Evolutionary conservation across 2,113 vertebrate species (phyloP).

Genomic region (Limnothrissa miodon): DNA sequence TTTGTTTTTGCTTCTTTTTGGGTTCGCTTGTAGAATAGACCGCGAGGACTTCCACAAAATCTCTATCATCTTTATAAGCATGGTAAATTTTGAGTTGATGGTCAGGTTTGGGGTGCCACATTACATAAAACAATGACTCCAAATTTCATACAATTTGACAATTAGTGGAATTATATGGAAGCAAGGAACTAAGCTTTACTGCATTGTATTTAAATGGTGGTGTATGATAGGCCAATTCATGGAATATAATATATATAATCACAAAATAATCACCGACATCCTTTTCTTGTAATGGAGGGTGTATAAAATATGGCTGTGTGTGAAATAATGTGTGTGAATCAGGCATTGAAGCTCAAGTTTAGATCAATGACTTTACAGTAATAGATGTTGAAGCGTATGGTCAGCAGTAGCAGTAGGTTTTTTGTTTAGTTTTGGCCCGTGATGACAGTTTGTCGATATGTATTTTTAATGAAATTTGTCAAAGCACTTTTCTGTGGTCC

Average conservation of each 20-base stretch:
- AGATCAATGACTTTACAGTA: constrained; percentile 23
- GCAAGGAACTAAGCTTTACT: background rate
- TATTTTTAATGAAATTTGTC: constrained; percentile 32
- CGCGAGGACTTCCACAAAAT: background rate
- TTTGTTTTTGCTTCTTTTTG: background rate
- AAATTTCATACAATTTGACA: too few species aligned
- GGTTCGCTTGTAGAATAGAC: background rate
- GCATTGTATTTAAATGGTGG: background rate
- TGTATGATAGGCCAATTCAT: background rate
- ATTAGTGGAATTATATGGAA: too few species aligned
- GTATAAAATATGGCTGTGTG: background rate
- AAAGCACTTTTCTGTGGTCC: constrained; percentile 24
- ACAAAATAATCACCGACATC: background rate
- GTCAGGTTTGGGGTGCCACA: background rate
- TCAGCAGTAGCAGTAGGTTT: constrained; percentile 2
- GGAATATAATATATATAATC: too few species aligned
- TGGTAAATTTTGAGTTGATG: background rate
- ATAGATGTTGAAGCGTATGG: constrained; percentile 8
- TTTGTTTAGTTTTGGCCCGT: constrained; percentile 27
- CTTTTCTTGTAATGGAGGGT: background rate
- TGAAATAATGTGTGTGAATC: background rate
- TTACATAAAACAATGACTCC: background rate
- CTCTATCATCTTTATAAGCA: background rate
- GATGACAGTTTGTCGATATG: constrained; percentile 35
- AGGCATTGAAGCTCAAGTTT: background rate